phyloP scores from a whole-genome alignment of 2,888 invertebrate species.

The Phyto melanocephala region DNA sequence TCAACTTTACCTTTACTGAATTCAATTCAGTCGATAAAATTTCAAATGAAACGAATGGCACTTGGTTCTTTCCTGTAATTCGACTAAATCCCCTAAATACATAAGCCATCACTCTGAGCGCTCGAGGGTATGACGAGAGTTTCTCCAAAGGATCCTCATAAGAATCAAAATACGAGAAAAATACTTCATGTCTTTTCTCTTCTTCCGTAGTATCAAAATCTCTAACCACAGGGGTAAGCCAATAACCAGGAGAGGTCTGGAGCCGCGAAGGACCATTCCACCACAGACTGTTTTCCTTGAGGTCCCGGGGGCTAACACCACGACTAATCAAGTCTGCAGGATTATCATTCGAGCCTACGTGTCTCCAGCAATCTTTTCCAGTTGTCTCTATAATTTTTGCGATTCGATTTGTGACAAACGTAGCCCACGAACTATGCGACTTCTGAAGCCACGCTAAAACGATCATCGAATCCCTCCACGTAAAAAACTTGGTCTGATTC shows the following conservation, averaged over 20 bases:
- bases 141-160: background rate
- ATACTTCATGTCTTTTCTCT: background rate
- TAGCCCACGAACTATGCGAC: background rate
- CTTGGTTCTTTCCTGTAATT: background rate
- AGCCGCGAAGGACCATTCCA: background rate
- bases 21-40: background rate
- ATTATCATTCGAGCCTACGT: background rate
- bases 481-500: background rate
- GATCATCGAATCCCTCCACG: background rate
- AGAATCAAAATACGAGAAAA: background rate
- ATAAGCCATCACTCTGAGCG: background rate
- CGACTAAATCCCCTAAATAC: background rate
- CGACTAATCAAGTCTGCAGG: background rate
- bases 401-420: constrained; percentile 26
- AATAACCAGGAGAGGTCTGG: background rate
- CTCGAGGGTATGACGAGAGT: background rate
- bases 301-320: background rate
- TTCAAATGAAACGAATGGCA: background rate
- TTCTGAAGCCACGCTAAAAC: background rate
- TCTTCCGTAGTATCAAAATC: background rate
- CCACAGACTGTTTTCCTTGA: background rate
- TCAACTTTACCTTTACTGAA: background rate
- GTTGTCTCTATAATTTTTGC: background rate
- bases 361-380: background rate
- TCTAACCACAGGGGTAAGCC: background rate